Percentiles rank a stretch among this genome's conserved stretches.
Evolutionary conservation across 1,140 invertebrate genomes (phyloP).

Genomic region (Anastrepha obliqua): DNA sequence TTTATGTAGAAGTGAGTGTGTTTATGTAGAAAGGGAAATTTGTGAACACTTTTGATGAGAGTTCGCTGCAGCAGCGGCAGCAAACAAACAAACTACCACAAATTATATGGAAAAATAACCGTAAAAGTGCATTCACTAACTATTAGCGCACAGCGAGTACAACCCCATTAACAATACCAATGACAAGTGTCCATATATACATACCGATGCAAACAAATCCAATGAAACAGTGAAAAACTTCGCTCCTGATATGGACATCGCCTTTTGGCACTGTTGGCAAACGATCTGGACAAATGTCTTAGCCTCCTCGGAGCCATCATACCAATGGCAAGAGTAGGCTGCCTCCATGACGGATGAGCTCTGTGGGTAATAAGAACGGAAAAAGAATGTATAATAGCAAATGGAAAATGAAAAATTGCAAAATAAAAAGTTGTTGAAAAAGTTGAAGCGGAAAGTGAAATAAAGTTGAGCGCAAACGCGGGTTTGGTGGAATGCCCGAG

Average conservation of each 20-base stretch:
- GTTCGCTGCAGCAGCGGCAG: background rate
- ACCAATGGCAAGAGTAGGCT: constrained; percentile 91
- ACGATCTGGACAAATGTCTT: constrained; percentile 92
- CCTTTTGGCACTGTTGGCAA: constrained; percentile 92
- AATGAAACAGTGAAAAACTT: constrained; percentile 91
- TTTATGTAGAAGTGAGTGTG: background rate
- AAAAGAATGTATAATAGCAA: background rate
- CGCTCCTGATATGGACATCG: constrained; percentile 89
- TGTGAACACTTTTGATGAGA: background rate
- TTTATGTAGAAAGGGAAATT: background rate
- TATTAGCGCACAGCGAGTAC: too few relatives aligned
- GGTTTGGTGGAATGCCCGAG: background rate
- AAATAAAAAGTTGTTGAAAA: constrained; percentile 29
- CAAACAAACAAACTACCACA: background rate
- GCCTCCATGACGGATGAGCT: constrained; percentile 92
- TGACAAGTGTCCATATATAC: constrained; percentile 60
- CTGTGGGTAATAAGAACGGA: constrained; percentile 72
- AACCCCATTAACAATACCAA: background rate
- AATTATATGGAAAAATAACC: background rate
- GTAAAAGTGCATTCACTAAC: background rate
- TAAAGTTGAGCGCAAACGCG: background rate
- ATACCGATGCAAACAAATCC: constrained; percentile 90
- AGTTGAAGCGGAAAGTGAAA: constrained; percentile 1
- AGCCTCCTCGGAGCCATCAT: constrained; percentile 90
- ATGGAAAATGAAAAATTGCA: constrained; percentile 31